These are phyloP conservation scores for Anastatus disparis DNA, from an alignment of 1,140 invertebrate species.

Conservation along the genomic window DNA sequence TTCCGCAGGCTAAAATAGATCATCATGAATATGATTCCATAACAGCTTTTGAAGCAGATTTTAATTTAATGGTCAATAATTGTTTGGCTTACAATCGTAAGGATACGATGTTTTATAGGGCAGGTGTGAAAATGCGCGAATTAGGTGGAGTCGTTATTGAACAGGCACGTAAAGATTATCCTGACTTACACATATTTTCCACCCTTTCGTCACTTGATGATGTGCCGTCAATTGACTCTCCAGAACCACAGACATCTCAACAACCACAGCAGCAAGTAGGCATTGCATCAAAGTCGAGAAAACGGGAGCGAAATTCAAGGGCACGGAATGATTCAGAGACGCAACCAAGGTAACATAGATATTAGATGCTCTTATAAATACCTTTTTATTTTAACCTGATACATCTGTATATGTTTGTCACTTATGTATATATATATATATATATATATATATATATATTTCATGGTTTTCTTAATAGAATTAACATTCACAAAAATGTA, in stretches of 20 bases:
- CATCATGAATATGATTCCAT: constrained; percentile 81
- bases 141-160: constrained; percentile 83
- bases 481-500: too few relatives aligned
- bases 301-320: constrained; percentile 16
- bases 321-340: constrained; percentile 33
- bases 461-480: too few relatives aligned
- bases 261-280: constrained; percentile 40
- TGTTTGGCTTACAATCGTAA: constrained; percentile 95
- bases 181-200: constrained; percentile 70
- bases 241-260: constrained; percentile 41
- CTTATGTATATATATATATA: too few relatives aligned
- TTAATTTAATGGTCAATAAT: constrained; percentile 93
- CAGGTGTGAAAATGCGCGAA: constrained; percentile 88
- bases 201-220: too few relatives aligned
- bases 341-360: constrained; percentile 2
- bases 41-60: constrained; percentile 87
- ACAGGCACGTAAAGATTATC: constrained; percentile 75
- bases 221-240: too few relatives aligned
- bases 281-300: constrained; percentile 1
- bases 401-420: too few relatives aligned
- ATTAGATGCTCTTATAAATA: too few relatives aligned
- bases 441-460: too few relatives aligned
- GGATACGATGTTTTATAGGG: constrained; percentile 88
- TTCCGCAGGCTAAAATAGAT: constrained; percentile 75
- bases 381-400: too few relatives aligned